A percentile compares a stretch with the other conserved stretches of the same genome.
Evolutionary conservation across 2,113 vertebrate genomes (phyloP).

Genomic region (Trichomycterus rosablanca): DNA sequence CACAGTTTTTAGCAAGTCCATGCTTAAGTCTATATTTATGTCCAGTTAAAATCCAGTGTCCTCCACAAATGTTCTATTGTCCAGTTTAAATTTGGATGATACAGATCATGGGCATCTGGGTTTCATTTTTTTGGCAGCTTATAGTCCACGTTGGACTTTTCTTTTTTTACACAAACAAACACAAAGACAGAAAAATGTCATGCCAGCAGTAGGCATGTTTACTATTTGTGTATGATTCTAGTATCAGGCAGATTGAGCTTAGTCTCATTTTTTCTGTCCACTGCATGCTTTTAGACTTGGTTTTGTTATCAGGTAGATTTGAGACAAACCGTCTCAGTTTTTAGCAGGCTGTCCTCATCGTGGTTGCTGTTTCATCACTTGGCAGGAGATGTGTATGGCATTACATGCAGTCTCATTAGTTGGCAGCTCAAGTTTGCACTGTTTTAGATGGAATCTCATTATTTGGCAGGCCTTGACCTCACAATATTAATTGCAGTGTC

Average conservation of each 20-base stretch:
- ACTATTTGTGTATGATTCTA: slow-evolving; percentile 8
- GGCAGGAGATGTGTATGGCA: too few species aligned
- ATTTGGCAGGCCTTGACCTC: slow-evolving; percentile 12
- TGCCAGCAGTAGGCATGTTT: neutral
- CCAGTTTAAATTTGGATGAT: too few species aligned
- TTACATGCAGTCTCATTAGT: neutral
- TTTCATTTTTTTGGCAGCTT: neutral
- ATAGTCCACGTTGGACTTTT: slow-evolving; percentile 13
- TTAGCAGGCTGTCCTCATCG: neutral
- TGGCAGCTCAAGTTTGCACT: neutral
- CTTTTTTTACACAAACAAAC: neutral
- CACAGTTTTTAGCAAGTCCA: neutral
- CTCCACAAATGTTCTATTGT: too few species aligned
- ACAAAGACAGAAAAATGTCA: neutral
- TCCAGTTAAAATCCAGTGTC: slow-evolving; percentile 1
- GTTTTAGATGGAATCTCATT: too few species aligned
- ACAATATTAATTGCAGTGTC: too few species aligned
- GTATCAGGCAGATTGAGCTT: neutral
- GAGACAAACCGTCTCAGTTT: neutral
- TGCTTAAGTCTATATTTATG: too few species aligned
- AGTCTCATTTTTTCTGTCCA: slow-evolving; percentile 6
- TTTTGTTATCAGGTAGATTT: neutral
- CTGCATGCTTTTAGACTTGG: slow-evolving; percentile 9
- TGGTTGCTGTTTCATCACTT: too few species aligned
- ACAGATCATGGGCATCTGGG: too few species aligned